Evolutionary conservation across 2,113 vertebrate genomes (phyloP), one percentile per base, ranked within the genome.

Genomic region (Benitochromis conjunctus): DNA sequence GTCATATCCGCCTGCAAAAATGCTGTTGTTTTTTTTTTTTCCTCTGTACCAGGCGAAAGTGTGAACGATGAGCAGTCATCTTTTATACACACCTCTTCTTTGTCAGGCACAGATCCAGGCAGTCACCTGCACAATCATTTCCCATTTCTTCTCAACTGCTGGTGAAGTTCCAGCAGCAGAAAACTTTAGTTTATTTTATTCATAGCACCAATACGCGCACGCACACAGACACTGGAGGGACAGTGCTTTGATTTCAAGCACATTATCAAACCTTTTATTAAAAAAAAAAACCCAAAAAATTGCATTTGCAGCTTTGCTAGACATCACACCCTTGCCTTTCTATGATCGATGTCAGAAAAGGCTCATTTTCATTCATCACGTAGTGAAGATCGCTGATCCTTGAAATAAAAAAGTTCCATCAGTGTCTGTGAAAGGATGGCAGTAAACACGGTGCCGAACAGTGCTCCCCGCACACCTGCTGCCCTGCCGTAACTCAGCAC

Each of bases 121-220:
- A 54, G 66, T 51, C 78, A 21, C 74, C 64, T 7, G 41, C 41
- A 60, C 64, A 21, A 51, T 84, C 16, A 60, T 64, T 80, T 31
- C 19, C 58, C 29, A 36, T 78, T 46, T 62, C 2, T 64, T 84
- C 55, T n/a, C 26, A 31, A 53, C 48, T 76, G 16, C 71, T 76
- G 18, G 46, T 34, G 41, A 85, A 80, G 38, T 43, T 76, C 77
- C 56, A 82, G 76, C 69, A 54, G 55, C 2, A 38, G 69, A 36
- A 85, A 81, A 82, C 83, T 78, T 86, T 82, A 74, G 5, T 89
- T 88, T 87, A 34, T 81, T 87, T 74, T 80, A 83, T 90, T 82
- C 86, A 76, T 64, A 38, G 60, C 38, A 13, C 34, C 60, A 64
- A 21, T 6, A 46, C 8, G 26, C 34, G 24, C 21, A 38, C 58